A percentile compares a stretch with the other conserved stretches of the same genome.
Evolutionary conservation across 2,113 vertebrate species (phyloP).

Genomic region (Sinocyclocheilus anshuiensis): DNA sequence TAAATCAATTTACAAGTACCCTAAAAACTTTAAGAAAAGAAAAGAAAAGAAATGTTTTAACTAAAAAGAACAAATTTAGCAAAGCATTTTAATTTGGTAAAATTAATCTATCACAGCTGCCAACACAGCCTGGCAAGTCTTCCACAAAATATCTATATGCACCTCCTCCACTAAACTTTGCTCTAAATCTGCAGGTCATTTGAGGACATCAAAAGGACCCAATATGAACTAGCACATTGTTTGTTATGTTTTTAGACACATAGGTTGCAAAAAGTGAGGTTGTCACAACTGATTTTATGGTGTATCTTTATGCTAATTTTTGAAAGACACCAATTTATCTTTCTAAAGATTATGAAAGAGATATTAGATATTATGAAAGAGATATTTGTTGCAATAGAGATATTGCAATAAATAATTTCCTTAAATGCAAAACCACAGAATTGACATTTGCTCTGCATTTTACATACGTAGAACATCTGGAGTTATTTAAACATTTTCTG

Average conservation of each 20-base stretch:
- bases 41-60: not conserved
- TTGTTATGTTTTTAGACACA: not conserved
- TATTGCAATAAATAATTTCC: too few species aligned
- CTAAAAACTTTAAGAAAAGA: not conserved
- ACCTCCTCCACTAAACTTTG: conserved; percentile 14
- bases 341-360: not conserved
- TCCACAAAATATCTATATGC: not conserved
- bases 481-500: not conserved
- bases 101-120: not conserved
- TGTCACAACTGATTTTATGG: not conserved
- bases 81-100: not conserved
- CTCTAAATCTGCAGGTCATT: conserved; percentile 16
- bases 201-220: not conserved
- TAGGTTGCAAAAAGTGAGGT: not conserved
- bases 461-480: not conserved
- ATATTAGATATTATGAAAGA: too few species aligned
- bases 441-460: not conserved
- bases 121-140: not conserved
- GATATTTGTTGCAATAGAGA: too few species aligned
- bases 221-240: not conserved
- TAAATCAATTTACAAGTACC: not conserved
- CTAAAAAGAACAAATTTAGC: not conserved
- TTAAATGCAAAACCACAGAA: too few species aligned
- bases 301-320: not conserved
- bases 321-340: not conserved